Percentiles rank a stretch among this genome's conserved stretches.
Conservation (phyloP, 92 coral and sea anemone genomes). For the Actinernus sp. region DNA sequence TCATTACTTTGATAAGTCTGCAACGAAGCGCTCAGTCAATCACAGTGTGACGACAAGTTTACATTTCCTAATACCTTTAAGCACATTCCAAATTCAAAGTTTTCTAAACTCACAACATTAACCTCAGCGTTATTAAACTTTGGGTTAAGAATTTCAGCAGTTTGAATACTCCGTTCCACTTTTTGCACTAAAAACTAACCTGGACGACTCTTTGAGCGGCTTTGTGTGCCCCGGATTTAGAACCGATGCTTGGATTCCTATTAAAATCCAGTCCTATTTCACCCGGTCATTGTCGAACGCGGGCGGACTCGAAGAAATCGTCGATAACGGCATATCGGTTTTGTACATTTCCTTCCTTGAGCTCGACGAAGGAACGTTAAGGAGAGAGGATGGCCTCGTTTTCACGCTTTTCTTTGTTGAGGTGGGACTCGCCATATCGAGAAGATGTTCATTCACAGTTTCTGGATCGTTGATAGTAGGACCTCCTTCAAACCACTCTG, state of each 20-base stretch:
- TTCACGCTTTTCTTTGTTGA: background rate
- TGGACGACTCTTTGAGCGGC: slow-evolving; percentile 9
- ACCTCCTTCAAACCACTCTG: no score
- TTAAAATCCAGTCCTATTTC: slow-evolving; percentile 15
- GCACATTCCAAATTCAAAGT: background rate
- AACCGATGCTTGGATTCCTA: slow-evolving; percentile 11
- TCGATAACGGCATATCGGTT: background rate
- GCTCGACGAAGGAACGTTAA: background rate
- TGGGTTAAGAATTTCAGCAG: no score
- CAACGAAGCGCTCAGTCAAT: no score
- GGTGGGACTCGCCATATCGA: background rate
- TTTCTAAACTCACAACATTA: background rate
- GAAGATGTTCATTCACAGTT: background rate
- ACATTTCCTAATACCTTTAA: background rate
- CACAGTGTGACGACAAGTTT: no score
- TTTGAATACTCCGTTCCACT: no score
- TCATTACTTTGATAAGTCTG: no score
- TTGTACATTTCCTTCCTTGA: slow-evolving; percentile 1
- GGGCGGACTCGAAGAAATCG: background rate
- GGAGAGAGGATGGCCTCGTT: background rate
- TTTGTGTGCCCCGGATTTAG: slow-evolving; percentile 6
- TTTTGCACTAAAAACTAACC: slow-evolving; percentile 8
- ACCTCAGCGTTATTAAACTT: no score
- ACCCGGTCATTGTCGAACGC: background rate
- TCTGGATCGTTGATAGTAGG: no score